Evolutionary conservation across 2,888 invertebrate genomes (phyloP), one percentile per base, ranked within the genome.

Genomic region (Amiota communis): DNA sequence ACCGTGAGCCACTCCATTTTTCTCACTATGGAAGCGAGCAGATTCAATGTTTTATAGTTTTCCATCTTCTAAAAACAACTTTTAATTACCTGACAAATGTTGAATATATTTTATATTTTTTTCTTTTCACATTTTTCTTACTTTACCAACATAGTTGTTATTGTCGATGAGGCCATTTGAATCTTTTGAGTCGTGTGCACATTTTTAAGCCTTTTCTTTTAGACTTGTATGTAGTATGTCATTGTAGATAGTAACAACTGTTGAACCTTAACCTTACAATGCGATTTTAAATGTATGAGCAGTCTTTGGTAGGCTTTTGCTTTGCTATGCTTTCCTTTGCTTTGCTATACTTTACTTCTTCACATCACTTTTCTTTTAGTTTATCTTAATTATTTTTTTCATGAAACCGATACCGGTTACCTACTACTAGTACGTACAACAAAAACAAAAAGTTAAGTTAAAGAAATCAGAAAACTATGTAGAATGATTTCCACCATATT

Each of bases 271-370:
- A 85, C 83, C 83, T 82, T 77, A 80, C 80, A 84, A 83, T 85
- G 81, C 85, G 83, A 84, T 84, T 83, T 84, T 78, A 85, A 85
- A 81, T 80, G 82, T 84, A 75, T 85, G 84, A 79, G 81, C 82
- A 84, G 82, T 82, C 36, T 85, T 76, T 79, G 76, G 82, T 82
- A 82, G 79, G 78, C 84, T 53, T 65, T 65, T 17, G 15, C 15
- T n/a, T 59, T 59, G n/a, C 36, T 36, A 36, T 36, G 6, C 36
- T 59, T 17, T 59, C 1, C 17, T 59, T 15, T n/a, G n/a, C n/a
- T n/a, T n/a, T n/a, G n/a, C n/a, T n/a, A n/a, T n/a, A n/a, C 17
- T 59, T 13, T 9, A 17, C 17, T 63, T 23, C 17, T 63, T 23
- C 23, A 23, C 23, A 23, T 63, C 13, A 13, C n/a, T 13, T 36